Base-by-base conservation (phyloP, 2,888 invertebrate species). In the Notodonta ziczac region DNA sequence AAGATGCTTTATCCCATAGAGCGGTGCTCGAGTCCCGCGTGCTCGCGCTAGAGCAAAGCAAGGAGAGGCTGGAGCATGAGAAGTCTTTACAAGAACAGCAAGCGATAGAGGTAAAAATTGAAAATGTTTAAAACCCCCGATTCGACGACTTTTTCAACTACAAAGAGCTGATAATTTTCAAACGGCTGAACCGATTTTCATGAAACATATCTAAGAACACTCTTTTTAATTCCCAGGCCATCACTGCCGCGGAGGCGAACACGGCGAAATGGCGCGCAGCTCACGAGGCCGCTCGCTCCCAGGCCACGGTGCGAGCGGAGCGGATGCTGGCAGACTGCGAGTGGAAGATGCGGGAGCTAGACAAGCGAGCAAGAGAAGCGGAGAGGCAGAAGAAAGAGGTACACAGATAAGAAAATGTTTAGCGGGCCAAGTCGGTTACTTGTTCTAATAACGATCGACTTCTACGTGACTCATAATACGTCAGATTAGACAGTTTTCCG, bases 321-420 rank as follows among this genome's bases (percentile, higher is more conserved):
- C 94, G 95, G 62, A 94, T 97, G 78, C 89, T 97, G 72, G 95
- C 96, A 5, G 97, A 97, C 89, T 97, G 97, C 87, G 97, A 97
- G 90, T 97, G 97, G 97, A 97, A 97, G 89, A 92, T 97, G 83
- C 86, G 97, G 50, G 96, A 97, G 84, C 94, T 97, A 75, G 96
- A 97, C 88, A 95, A 95, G 73, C 90, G 94, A 9, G 96, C 96
- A 61, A 95, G 97, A 72, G 96, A 96, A 42, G 95, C 95, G 56
- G 95, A 95, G 71, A 94, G 89, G 70, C 91, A 90, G 56, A 94
- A 95, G 54, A 94, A 91, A 62, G 94, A 94, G 88, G 94, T 56
- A 40, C 14, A 3, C 24, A 24, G 24, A 24, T 24, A 24, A 24
- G 24, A 24, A 24, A 24, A 24, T n/a, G 8, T 35, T 0, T 10